Conservation (phyloP, 2,113 vertebrate genomes). For the Pachyramphus minor region DNA sequence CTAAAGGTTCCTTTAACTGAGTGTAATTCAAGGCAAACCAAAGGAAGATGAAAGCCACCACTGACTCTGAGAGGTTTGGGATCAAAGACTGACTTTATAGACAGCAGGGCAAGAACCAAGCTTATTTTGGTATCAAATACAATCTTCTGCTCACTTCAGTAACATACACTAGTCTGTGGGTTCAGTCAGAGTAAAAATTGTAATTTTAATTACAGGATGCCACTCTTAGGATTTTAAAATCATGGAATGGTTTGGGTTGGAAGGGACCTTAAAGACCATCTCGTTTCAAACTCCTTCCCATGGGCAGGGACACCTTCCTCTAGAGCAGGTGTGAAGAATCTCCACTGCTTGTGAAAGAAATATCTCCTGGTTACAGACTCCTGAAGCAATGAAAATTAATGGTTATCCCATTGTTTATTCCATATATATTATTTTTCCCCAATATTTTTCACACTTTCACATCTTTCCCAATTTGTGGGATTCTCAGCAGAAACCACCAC, state of each 20-base stretch:
- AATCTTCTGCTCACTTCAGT: not conserved
- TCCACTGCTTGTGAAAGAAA: not conserved
- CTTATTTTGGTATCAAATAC: not conserved
- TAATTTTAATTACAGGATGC: rapidly evolving
- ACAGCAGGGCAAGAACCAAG: not conserved
- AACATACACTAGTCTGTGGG: not conserved
- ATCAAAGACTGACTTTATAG: not conserved
- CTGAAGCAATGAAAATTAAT: not conserved
- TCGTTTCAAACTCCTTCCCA: not conserved
- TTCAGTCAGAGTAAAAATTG: not conserved
- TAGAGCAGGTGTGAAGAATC: not conserved
- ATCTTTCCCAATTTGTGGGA: not conserved
- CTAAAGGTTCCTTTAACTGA: not conserved
- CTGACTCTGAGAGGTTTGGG: not conserved
- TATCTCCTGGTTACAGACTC: not conserved
- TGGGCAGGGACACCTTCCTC: not conserved
- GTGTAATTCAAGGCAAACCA: not conserved
- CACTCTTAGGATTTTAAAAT: not conserved
- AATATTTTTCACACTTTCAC: not conserved
- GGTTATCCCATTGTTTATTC: not conserved
- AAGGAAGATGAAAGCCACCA: not conserved
- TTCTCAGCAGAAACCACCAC: not conserved
- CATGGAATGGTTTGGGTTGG: not conserved
- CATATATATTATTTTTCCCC: not conserved
- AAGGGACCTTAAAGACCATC: not conserved